Percentiles rank a stretch among this genome's conserved stretches.
phyloP scores from a whole-genome alignment of 2,888 invertebrate genomes.

The Drosophila maculinotata region DNA sequence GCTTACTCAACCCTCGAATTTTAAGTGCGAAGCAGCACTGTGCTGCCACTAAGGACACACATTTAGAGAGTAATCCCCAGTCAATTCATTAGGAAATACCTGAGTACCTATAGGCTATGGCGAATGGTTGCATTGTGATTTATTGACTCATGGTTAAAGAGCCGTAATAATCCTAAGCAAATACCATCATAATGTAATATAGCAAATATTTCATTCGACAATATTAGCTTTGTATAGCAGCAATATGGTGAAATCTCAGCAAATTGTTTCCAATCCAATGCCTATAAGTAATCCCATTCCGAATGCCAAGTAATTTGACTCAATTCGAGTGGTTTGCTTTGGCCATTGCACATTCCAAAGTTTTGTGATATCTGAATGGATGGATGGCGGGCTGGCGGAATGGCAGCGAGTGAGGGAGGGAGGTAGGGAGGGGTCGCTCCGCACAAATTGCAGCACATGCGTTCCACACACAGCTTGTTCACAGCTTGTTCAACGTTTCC shows the following conservation, averaged over 20 bases:
- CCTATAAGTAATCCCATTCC: slow-evolving; percentile 51
- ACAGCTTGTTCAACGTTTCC: slow-evolving; percentile 40
- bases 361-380: slow-evolving; percentile 39
- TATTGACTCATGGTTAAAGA: slow-evolving; percentile 17
- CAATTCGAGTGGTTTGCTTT: slow-evolving; percentile 50
- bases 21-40: not conserved
- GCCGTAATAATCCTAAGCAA: slow-evolving; percentile 32
- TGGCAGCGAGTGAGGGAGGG: no score
- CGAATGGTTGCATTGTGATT: slow-evolving; percentile 13
- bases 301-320: slow-evolving; percentile 57
- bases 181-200: slow-evolving; percentile 33
- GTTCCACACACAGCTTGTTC: slow-evolving; percentile 43
- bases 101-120: no score
- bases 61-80: not conserved
- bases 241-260: slow-evolving; percentile 43
- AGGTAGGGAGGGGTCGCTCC: not conserved
- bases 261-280: slow-evolving; percentile 59
- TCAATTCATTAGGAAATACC: slow-evolving; percentile 10
- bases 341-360: slow-evolving; percentile 52
- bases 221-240: slow-evolving; percentile 25
- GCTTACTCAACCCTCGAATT: not conserved
- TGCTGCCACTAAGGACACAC: not conserved
- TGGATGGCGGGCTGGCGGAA: not conserved
- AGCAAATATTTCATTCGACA: slow-evolving; percentile 31
- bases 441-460: slow-evolving; percentile 58